These are phyloP conservation scores for Salpingus planirostris DNA, from an alignment of 2,888 invertebrate genomes.

Conservation along the genomic window DNA sequence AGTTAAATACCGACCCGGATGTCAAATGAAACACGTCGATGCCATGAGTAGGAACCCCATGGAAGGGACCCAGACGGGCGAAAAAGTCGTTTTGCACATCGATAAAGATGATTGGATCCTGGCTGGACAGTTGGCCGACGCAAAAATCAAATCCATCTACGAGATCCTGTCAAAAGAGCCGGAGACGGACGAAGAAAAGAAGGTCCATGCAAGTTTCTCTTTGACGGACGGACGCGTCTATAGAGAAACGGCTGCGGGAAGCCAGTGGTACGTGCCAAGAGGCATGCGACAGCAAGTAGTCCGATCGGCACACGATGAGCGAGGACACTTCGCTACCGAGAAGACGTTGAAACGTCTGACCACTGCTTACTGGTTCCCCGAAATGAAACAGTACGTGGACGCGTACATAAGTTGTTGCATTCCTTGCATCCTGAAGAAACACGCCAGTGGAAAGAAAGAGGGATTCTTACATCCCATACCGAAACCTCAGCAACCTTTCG, in stretches of 20 bases:
- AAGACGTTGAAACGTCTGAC: background rate
- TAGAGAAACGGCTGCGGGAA: background rate
- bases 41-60: too few relatives aligned
- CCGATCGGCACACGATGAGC: background rate
- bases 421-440: conserved; percentile 28
- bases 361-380: conserved; percentile 31
- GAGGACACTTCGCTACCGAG: background rate
- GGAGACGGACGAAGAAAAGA: background rate
- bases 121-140: background rate
- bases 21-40: too few relatives aligned
- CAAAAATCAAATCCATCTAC: background rate
- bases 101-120: background rate
- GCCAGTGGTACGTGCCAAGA: background rate
- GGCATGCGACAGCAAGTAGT: background rate
- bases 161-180: background rate
- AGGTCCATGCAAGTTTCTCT: background rate
- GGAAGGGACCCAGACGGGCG: too few relatives aligned
- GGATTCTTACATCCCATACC: conserved; percentile 34
- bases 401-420: conserved; percentile 35
- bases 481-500: conserved; percentile 33
- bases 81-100: background rate
- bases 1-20: too few relatives aligned
- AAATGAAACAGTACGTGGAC: conserved; percentile 30
- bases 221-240: background rate
- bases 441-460: conserved; percentile 17